Base-by-base conservation (phyloP, 2,888 invertebrate genomes). In the Marasmarcha lunaedactyla region DNA sequence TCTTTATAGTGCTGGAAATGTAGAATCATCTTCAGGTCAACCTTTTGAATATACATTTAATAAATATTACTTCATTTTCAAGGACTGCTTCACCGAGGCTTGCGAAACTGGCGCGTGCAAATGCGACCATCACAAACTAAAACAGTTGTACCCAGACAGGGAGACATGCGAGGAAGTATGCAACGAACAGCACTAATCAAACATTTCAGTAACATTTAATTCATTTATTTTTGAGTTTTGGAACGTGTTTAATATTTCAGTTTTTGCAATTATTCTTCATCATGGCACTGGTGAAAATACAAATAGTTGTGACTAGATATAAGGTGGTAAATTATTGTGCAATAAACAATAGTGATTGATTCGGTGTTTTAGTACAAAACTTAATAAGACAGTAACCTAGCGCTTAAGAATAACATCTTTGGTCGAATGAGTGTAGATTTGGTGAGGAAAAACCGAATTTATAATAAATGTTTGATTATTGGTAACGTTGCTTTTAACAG, bases 361-460 rank as follows among this genome's bases (percentile, higher is more conserved):
- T 50, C 45, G 41, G 54, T 55, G 55, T 49, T 52, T 55, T 48
- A 46, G 55, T 56, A 37, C 35, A 41, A 35, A 14, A 38, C 36
- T 42, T 36, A 41, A 38, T 36, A 26, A 25, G 27, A 33, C 1
- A 30, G 14, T 14, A 37, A 30, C 15, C 40, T 40, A 44, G 50
- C 46, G 46, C 48, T 53, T 58, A 64, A 63, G 57, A 48, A 49
- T 51, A 59, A 44, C 45, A 61, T 81, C 79, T 81, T 81, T 81
- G 79, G 79, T 81, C 73, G 60, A 56, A 59, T 72, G 70, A 73
- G 71, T 72, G 71, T 71, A 73, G 65, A 61, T 59, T 48, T 37
- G 58, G 30, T 30, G 20, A 20, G 20, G 20, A n/a, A n/a, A n/a
- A n/a, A 25, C 63, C 48, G 46, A 42, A 41, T 41, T 33, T 37